Percentiles rank a stretch among this genome's conserved stretches.
Evolutionary conservation across 2,797 vertebrate species (phyloP).

Genomic region (Intellagama lesueurii): DNA sequence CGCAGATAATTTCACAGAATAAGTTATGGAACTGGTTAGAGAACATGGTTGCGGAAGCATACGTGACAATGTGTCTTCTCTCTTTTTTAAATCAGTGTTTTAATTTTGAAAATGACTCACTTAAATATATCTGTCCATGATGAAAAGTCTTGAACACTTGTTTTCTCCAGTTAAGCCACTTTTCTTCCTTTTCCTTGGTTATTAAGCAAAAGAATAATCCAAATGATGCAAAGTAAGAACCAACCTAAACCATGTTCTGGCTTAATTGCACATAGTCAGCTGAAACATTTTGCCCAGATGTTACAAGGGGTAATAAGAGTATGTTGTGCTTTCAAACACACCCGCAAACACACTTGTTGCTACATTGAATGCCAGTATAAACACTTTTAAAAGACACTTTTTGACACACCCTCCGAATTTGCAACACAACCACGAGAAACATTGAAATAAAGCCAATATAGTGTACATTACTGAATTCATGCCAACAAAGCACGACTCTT

Average conservation of each 20-base stretch:
- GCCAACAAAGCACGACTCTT: no score
- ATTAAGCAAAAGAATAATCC: slow-evolving; percentile 40
- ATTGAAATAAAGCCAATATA: slow-evolving; percentile 22
- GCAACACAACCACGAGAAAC: slow-evolving; percentile 21
- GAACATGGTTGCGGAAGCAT: neutral
- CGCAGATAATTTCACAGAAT: neutral
- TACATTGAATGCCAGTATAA: slow-evolving; percentile 48
- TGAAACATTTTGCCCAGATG: slow-evolving; percentile 42
- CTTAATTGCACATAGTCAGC: slow-evolving; percentile 74
- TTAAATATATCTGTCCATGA: neutral
- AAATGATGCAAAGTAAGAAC: slow-evolving; percentile 56
- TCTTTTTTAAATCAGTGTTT: neutral
- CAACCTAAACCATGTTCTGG: slow-evolving; percentile 62
- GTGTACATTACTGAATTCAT: no score
- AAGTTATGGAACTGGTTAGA: neutral
- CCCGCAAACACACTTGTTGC: slow-evolving; percentile 56
- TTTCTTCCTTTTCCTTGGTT: slow-evolving; percentile 38
- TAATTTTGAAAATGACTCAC: slow-evolving; percentile 3
- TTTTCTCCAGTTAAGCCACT: neutral
- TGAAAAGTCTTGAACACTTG: slow-evolving; percentile 1
- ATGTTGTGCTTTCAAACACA: slow-evolving; percentile 59
- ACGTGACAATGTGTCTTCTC: neutral
- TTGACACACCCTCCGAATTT: neutral
- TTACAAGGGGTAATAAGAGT: slow-evolving; percentile 58
- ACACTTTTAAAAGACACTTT: neutral